A percentile compares a stretch with the other conserved stretches of the same genome.
Conservation (phyloP, 1,140 invertebrate species). For the Drosophila chauvacae region DNA sequence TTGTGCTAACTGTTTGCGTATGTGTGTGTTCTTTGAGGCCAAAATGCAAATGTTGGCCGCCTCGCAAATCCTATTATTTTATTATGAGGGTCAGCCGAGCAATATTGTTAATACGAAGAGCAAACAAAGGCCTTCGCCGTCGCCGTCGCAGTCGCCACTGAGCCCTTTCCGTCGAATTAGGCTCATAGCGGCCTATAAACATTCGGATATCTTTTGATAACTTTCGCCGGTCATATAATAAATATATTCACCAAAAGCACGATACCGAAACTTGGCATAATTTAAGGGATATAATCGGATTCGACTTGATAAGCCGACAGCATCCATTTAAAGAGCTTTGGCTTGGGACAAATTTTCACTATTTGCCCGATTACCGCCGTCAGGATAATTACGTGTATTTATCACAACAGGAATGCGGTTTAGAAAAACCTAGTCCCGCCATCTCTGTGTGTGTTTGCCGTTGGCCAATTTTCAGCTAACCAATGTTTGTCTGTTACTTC, state of each 20-base stretch:
- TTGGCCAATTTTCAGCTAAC: constrained; percentile 68
- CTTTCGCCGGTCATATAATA: constrained; percentile 36
- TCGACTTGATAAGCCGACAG: constrained; percentile 35
- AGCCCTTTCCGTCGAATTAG: constrained; percentile 2
- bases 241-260: constrained; percentile 22
- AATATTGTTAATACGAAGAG: constrained; percentile 60
- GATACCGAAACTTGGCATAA: constrained; percentile 22
- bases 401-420: constrained; percentile 53
- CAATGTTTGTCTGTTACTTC: constrained; percentile 64
- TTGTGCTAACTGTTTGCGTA: constrained; percentile 42
- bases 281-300: constrained; percentile 36
- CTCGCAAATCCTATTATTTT: constrained; percentile 62
- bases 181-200: constrained; percentile 26
- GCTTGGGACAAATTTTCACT: constrained; percentile 35
- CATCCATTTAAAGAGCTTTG: constrained; percentile 29
- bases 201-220: constrained; percentile 46
- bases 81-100: constrained; percentile 60
- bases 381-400: constrained; percentile 65
- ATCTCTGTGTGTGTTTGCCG: constrained; percentile 3
- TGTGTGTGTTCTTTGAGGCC: constrained; percentile 55
- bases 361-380: constrained; percentile 24
- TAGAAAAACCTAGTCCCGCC: constrained; percentile 26
- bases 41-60: constrained; percentile 57
- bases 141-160: constrained; percentile 2
- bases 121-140: constrained; percentile 40